Evolutionary conservation across 1,140 invertebrate species (phyloP), one percentile per base, ranked within the genome.

Genomic region (Drosophila bocki): DNA sequence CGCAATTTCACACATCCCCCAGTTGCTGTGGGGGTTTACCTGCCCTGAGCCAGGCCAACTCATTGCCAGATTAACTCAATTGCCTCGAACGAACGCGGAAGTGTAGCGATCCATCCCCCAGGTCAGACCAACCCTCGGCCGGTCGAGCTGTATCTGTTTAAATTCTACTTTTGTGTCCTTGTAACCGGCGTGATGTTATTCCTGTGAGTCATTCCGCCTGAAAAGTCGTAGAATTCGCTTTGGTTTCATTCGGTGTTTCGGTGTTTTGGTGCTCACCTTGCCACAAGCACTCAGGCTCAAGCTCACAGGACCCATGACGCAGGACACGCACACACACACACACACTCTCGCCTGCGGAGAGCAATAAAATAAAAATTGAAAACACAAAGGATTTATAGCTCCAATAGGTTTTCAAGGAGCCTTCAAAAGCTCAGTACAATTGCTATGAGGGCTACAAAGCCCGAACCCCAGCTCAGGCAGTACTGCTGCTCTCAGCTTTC

Each of bases 321-420:
- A 37, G 51, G 61, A 53, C 77, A 70, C 54, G 68, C 53, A 59
- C 64, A 22, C 22, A 22, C 41, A 61, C 39, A 26, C 22, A 42
- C 61, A 60, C 75, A 50, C 67, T 56, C 62, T 71, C 51, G 82
- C 57, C 81, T 84, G 80, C 74, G 75, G 81, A 79, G 85, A 90
- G 85, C 85, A 90, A 90, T 90, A 90, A 90, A 90, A 90, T 90
- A 90, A 90, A 90, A 90, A 90, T 90, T 90, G 85, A 90, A 90
- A 90, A 90, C 85, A 90, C 85, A 90, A 90, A 90, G 85, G 85
- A 90, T 90, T 90, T 90, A 90, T 90, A 90, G 85, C 85, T 90
- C 88, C 86, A 90, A 90, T 90, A 90, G 85, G 85, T 90, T 90
- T 90, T 90, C 86, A 91, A 90, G 85, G 82, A 90, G 82, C 85